Evolutionary conservation across 2,797 vertebrate genomes (phyloP).

Genomic region (Rhynchonycteris naso): DNA sequence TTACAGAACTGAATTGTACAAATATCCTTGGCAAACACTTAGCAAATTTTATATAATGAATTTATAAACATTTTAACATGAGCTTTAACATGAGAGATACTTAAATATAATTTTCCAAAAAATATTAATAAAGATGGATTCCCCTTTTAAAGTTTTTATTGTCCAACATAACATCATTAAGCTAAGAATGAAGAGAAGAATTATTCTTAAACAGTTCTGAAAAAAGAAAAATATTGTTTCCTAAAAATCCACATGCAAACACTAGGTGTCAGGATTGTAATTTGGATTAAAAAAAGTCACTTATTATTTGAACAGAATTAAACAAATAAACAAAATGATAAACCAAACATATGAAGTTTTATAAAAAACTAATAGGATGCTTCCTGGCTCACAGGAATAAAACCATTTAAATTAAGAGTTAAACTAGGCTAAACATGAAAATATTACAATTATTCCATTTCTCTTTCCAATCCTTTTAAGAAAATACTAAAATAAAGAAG

Average conservation of each 20-base stretch:
- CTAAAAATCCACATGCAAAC: conserved; percentile 59
- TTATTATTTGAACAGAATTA: conserved; percentile 14
- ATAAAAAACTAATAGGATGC: background rate
- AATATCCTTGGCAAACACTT: background rate
- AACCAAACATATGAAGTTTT: background rate
- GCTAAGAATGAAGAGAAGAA: conserved; percentile 31
- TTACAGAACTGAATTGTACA: conserved; percentile 44
- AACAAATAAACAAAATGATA: background rate
- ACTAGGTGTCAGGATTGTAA: conserved; percentile 85
- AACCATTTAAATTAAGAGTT: background rate
- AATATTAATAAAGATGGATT: background rate
- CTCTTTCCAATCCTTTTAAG: background rate
- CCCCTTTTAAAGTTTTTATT: background rate
- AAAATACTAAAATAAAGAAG: background rate
- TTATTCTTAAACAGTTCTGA: background rate
- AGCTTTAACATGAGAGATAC: background rate
- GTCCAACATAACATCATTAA: conserved; percentile 13
- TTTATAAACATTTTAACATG: background rate
- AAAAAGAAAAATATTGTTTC: background rate
- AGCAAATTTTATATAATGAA: conserved; percentile 33
- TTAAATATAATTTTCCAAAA: background rate
- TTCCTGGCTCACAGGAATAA: background rate
- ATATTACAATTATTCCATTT: background rate
- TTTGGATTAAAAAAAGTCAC: conserved; percentile 56
- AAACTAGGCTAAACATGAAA: background rate